Base-by-base conservation (phyloP, 1,140 invertebrate genomes). In the Leptinotarsa undecemlineata region DNA sequence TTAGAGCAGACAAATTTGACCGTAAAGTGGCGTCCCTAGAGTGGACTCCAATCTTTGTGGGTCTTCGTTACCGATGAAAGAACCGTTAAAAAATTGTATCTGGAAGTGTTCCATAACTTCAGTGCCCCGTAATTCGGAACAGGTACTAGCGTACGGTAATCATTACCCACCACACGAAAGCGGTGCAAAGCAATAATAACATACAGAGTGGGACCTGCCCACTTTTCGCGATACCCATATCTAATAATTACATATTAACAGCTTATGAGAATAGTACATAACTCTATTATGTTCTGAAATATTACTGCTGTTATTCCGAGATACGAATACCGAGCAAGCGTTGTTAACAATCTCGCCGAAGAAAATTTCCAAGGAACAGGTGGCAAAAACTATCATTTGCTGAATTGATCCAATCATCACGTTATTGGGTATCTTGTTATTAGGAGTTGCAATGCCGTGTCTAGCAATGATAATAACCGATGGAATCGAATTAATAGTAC, bases 381-480 rank as follows among this genome's bases (percentile, higher is more conserved):
- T 57, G 51, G 51, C 51, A 57, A 57, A 57, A 57, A 57, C 51
- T 57, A 57, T 57, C 51, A 57, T 57, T 57, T 57, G 51, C 51
- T 57, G 51, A 57, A n/a, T n/a, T 57, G 51, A 15, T 57, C 51
- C 51, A 57, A 57, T 57, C 51, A 57, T 57, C 51, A 57, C 51
- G 14, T 57, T 57, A 57, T 57, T 57, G 51, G n/a, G 51, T 57
- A 57, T 57, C 51, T 57, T 57, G n/a, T 57, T 19, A 57, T 57
- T 57, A 57, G n/a, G n/a, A 17, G 51, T 57, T 19, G 51, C 51
- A 57, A 57, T 57, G 51, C 4, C 51, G 51, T n/a, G 5, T 15
- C 33, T 42, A 42, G 33, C 8, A 11, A 11, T 42, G 33, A 42
- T 42, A 42, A 42, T 42, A 42, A 42, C 33, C 33, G 33, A 42